Percentiles rank a stretch among this genome's conserved stretches.
Conservation (phyloP, 2,113 vertebrate genomes). For the Thryonomys swinderianus region DNA sequence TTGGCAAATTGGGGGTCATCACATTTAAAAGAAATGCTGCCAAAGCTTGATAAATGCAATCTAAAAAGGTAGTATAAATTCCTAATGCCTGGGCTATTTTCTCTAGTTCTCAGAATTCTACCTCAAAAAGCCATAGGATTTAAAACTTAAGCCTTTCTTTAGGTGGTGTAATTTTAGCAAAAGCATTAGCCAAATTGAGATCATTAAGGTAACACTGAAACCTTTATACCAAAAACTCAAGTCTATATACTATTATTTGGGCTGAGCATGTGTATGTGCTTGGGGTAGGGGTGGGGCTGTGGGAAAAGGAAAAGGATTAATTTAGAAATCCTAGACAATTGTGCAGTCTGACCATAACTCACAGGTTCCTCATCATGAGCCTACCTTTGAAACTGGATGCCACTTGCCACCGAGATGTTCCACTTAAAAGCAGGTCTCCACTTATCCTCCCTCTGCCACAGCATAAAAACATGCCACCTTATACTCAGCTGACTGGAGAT, state of each 20-base stretch:
- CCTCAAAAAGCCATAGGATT: constrained; percentile 39
- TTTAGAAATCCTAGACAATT: not conserved
- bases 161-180: constrained; percentile 41
- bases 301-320: not conserved
- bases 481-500: not conserved
- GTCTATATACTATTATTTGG: not conserved
- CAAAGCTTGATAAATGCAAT: constrained; percentile 52
- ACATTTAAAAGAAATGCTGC: constrained; percentile 49
- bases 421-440: not conserved
- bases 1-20: constrained; percentile 68
- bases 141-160: constrained; percentile 50
- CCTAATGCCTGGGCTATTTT: constrained; percentile 53
- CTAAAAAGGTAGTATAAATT: constrained; percentile 55
- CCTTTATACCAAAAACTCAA: not conserved
- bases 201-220: constrained; percentile 51
- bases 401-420: not conserved
- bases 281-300: too few relatives aligned
- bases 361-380: not conserved
- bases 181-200: constrained; percentile 48
- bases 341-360: not conserved
- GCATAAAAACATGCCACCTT: not conserved
- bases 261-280: not conserved
- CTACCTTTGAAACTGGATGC: not conserved
- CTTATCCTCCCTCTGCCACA: not conserved
- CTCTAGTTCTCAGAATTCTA: constrained; percentile 64